phyloP scores from a whole-genome alignment of 2,113 vertebrate species.

The Myrmecobius fasciatus region DNA sequence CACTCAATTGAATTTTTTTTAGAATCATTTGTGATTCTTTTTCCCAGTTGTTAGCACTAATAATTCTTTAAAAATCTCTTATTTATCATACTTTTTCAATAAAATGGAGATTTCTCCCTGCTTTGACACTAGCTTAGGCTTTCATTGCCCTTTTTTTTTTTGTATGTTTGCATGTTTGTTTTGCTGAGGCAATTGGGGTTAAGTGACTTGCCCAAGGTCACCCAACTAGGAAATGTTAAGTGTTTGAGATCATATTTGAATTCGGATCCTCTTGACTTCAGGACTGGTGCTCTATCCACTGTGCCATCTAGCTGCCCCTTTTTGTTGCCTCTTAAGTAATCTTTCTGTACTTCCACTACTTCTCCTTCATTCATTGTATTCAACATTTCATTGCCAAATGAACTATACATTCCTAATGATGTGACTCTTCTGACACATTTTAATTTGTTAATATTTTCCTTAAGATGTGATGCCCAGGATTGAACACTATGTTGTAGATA shows the following conservation, averaged over 20 bases:
- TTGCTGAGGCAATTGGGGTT: no score
- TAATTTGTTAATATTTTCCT: not conserved
- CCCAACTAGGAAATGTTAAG: no score
- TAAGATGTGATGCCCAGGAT: not conserved
- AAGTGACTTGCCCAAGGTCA: no score
- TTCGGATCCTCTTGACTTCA: no score
- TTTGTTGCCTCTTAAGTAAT: not conserved
- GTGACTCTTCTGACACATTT: not conserved
- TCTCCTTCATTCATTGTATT: not conserved
- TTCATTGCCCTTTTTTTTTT: no score
- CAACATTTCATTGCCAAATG: not conserved
- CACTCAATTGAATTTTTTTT: not conserved
- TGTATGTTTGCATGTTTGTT: no score
- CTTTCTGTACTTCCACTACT: not conserved
- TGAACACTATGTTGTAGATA: not conserved
- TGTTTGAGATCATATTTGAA: no score
- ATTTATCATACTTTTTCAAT: not conserved
- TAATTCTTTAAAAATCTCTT: not conserved
- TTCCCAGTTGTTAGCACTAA: not conserved
- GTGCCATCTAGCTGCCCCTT: no score
- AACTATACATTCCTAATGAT: not conserved
- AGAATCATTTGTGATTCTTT: not conserved
- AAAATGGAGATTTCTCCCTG: not conserved
- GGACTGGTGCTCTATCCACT: no score
- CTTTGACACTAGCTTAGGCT: not conserved